phyloP scores from a whole-genome alignment of 1,140 invertebrate genomes.

The Samia ricini region DNA sequence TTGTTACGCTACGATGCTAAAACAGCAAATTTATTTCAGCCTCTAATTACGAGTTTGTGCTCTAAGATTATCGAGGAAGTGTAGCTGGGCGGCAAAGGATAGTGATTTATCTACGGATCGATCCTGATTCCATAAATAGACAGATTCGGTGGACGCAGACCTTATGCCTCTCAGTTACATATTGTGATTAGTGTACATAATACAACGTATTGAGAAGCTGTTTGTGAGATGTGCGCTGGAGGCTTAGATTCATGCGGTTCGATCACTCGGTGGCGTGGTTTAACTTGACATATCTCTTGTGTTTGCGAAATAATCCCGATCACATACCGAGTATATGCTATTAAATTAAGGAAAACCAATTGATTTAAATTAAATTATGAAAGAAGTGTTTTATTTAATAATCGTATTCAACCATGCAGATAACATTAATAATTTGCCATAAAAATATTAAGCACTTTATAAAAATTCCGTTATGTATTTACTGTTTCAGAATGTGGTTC shows the following conservation, averaged over 20 bases:
- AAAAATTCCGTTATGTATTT: neutral
- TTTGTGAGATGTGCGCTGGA: conserved; percentile 74
- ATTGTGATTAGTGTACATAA: conserved; percentile 60
- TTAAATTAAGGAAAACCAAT: conserved; percentile 10
- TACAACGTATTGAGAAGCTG: conserved; percentile 73
- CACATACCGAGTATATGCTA: conserved; percentile 37
- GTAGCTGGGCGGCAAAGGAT: conserved; percentile 70
- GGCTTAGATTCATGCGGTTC: conserved; percentile 74
- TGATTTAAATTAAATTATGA: neutral
- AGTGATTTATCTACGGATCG: conserved; percentile 37
- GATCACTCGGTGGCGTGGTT: conserved; percentile 77
- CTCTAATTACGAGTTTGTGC: conserved; percentile 66
- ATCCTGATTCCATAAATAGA: neutral
- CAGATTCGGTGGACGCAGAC: conserved; percentile 20
- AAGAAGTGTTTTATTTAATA: neutral
- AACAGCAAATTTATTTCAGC: conserved; percentile 66
- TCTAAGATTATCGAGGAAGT: conserved; percentile 51
- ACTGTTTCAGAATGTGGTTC: neutral
- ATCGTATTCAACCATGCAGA: conserved; percentile 25
- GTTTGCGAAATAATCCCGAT: conserved; percentile 48
- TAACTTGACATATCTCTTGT: conserved; percentile 52
- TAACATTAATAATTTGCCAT: neutral
- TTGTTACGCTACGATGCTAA: conserved; percentile 60
- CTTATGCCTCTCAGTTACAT: conserved; percentile 72
- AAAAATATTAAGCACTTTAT: neutral